These are phyloP conservation scores for Mystacides longicornis DNA, from an alignment of 2,888 invertebrate genomes.

Conservation along the genomic window DNA sequence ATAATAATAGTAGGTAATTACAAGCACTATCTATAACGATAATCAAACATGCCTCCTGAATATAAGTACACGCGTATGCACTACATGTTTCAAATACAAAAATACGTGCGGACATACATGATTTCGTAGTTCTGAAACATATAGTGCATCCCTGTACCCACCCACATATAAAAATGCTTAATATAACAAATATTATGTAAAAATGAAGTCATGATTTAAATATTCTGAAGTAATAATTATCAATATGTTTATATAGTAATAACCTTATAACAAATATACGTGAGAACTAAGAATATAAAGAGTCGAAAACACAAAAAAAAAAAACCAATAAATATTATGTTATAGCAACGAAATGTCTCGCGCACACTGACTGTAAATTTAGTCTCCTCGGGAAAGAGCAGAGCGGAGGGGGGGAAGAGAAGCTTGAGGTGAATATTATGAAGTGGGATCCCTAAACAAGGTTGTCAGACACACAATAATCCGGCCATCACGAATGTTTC, in stretches of 20 bases:
- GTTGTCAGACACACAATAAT: not conserved
- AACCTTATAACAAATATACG: not conserved
- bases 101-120: not conserved
- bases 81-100: not conserved
- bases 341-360: conserved; percentile 24
- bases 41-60: not conserved
- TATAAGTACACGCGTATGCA: not conserved
- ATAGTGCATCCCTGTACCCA: not conserved
- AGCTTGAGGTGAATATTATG: no score
- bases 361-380: conserved; percentile 21
- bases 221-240: conserved; percentile 21
- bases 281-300: no score
- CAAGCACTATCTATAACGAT: conserved; percentile 20
- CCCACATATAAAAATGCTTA: no score
- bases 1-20: conserved; percentile 14
- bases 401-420: conserved; percentile 21
- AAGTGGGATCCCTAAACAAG: conserved; percentile 10
- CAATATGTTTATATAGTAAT: conserved; percentile 6
- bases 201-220: conserved; percentile 26
- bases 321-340: conserved; percentile 14
- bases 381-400: conserved; percentile 13
- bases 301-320: not conserved
- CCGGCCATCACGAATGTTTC: conserved; percentile 67
- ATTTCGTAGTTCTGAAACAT: not conserved
- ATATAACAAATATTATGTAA: no score